Base-by-base conservation (phyloP, 2,113 vertebrate genomes). In the Vulpes ferrilata region DNA sequence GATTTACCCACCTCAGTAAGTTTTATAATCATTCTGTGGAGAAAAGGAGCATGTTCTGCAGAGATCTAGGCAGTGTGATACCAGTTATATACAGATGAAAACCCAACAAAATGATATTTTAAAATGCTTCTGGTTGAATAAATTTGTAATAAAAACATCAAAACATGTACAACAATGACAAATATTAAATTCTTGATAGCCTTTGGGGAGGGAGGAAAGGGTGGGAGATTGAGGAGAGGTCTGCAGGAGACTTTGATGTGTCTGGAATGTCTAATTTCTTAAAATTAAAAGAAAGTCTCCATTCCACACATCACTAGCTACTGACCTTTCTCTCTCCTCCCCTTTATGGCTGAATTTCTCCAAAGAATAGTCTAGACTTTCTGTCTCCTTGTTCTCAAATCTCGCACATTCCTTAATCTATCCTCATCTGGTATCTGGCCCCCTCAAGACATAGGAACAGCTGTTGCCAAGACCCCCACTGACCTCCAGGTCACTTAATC, bases 291-390 rank as follows among this genome's bases (percentile, higher is more conserved):
- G 62, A 55, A 59, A 64, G 23, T 73, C 30, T 27, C 16, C 55
- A 13, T 4, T 23, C 7, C 30, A 8, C 12, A 30, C 30, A 64
- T 22, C 55, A 32, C 64, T 35, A 38, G 79, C n/a, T 48, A 5
- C 64, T 17, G 93, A 59, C 43, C 53, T 35, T 57, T 71, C 27
- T 83, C 27, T 51, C 15, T 87, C 38, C 11, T 71, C 9, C 48
- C 4, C 13, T n/a, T 87, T 87, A 22, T 32, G 57, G 82, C 12
- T 1, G 19, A 59, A 32, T 64, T 35, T 92, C 69, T 96, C n/a
- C 55, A 35, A 71, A 84, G 62, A 60, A 7, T 51, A 25, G 69
- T 92, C 88, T 88, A 92, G 84, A 92, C 64, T 93, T 80, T 74
- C 51, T 43, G 79, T 81, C 88, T 92, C 78, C 0, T 0, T 30